Conservation (phyloP, 2,113 vertebrate genomes). For the Tamias sibiricus region DNA sequence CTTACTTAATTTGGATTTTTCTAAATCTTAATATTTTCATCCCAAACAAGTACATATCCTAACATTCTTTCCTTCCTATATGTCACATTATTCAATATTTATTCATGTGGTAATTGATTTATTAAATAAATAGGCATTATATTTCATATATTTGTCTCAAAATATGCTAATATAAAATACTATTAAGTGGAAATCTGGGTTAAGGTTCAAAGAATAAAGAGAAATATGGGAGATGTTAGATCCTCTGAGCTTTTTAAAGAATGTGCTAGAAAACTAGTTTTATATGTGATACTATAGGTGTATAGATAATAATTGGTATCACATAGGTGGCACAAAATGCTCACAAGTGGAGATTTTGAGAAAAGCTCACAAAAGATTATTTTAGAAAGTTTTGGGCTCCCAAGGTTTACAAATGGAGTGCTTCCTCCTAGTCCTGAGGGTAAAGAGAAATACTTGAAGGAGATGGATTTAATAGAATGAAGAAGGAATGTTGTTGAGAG, state of each 20-base stretch:
- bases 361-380: background rate
- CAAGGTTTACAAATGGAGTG: background rate
- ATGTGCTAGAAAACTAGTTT: background rate
- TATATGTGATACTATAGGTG: background rate
- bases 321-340: background rate
- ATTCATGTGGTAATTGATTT: background rate
- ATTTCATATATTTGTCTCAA: background rate
- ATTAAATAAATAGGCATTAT: background rate
- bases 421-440: rapidly evolving
- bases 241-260: background rate
- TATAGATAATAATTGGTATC: background rate
- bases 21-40: background rate
- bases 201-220: background rate
- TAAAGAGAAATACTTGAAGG: background rate
- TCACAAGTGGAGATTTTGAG: background rate
- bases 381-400: background rate
- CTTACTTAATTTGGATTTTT: background rate
- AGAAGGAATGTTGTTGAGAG: background rate
- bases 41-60: background rate
- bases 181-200: background rate
- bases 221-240: background rate
- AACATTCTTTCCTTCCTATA: background rate
- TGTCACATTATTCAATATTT: background rate
- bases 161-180: background rate
- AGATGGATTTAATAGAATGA: background rate